Evolutionary conservation across 1,140 invertebrate species (phyloP).

Genomic region (Danaus melanippus): DNA sequence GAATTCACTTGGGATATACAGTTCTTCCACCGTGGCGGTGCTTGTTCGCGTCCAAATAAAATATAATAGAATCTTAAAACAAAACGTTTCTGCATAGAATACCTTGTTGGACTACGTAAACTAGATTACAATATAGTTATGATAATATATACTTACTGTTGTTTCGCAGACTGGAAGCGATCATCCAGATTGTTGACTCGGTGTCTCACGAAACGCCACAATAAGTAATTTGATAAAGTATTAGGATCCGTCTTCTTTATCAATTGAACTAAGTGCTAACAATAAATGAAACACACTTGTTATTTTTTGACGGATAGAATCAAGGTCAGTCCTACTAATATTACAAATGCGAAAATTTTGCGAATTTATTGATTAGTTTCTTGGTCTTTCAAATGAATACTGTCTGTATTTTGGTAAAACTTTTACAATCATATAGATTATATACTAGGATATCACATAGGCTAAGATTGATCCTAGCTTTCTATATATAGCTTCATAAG

Average conservation of each 20-base stretch:
- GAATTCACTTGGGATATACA: slow-evolving; percentile 88
- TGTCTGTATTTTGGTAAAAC: no score
- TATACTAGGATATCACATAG: no score
- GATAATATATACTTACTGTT: slow-evolving; percentile 64
- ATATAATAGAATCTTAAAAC: slow-evolving; percentile 57
- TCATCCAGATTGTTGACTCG: slow-evolving; percentile 89
- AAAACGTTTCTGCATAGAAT: neutral
- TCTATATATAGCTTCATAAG: no score
- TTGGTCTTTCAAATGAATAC: no score
- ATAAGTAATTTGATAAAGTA: slow-evolving; percentile 81
- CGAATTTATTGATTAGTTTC: no score
- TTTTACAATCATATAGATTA: no score
- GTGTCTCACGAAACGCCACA: slow-evolving; percentile 91
- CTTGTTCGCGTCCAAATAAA: slow-evolving; percentile 81
- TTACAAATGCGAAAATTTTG: no score
- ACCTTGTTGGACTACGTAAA: neutral
- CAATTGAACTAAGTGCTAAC: slow-evolving; percentile 69
- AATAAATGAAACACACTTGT: slow-evolving; percentile 9
- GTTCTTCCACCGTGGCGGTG: slow-evolving; percentile 85
- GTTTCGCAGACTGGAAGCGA: slow-evolving; percentile 80
- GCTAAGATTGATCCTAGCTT: no score
- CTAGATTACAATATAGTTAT: slow-evolving; percentile 4
- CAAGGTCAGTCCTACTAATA: no score
- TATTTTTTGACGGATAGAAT: slow-evolving; percentile 7
- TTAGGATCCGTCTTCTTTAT: slow-evolving; percentile 56